Evolutionary conservation across 2,888 invertebrate species (phyloP).

Genomic region (Sarcophaga carnaria): DNA sequence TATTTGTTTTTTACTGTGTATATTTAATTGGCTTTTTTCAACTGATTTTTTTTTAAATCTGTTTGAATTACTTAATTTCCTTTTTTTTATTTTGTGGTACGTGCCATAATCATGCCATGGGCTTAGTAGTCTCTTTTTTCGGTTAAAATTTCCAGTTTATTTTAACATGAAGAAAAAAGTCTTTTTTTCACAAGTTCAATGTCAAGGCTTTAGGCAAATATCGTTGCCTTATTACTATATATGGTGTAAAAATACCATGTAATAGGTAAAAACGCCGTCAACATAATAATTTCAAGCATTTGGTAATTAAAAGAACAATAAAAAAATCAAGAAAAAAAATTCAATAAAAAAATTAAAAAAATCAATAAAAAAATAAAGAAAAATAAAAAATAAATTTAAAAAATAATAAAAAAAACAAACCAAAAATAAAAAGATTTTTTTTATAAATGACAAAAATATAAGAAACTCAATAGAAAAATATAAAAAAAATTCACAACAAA

Average conservation of each 20-base stretch:
- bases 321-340: background rate
- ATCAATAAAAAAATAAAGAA: background rate
- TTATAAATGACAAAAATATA: no score
- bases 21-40: background rate
- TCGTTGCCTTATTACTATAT: slow-evolving; percentile 12
- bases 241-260: background rate
- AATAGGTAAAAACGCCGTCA: no score
- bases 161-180: background rate
- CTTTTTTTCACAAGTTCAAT: slow-evolving; percentile 55
- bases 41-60: background rate
- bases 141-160: background rate
- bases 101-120: slow-evolving; percentile 11
- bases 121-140: background rate
- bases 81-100: slow-evolving; percentile 11
- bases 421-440: background rate
- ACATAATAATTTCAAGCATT: no score
- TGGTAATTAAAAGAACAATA: background rate
- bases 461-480: background rate
- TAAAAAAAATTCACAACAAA: background rate
- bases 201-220: slow-evolving; percentile 55
- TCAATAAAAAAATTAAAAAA: background rate
- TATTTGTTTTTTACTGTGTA: background rate
- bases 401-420: background rate
- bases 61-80: background rate
- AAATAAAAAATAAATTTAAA: background rate